These are phyloP conservation scores for Colostygia pectinataria DNA, from an alignment of 2,888 invertebrate genomes.

Conservation along the genomic window DNA sequence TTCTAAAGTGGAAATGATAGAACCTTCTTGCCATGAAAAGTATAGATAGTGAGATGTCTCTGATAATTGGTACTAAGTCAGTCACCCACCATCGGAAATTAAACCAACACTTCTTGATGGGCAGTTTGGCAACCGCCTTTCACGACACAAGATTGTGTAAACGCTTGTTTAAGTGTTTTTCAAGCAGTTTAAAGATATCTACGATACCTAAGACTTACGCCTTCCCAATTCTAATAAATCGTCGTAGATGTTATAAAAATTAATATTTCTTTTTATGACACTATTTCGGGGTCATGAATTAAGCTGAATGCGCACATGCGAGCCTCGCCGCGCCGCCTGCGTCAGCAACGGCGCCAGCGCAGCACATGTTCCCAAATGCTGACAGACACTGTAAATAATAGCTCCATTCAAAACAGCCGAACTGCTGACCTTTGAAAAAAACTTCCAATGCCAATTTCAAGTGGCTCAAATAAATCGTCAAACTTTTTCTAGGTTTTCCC, in stretches of 20 bases:
- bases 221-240: slow-evolving; percentile 41
- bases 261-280: slow-evolving; percentile 40
- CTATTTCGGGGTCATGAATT: slow-evolving; percentile 44
- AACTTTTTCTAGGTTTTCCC: slow-evolving; percentile 4
- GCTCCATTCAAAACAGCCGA: slow-evolving; percentile 48
- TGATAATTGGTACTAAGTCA: too few species aligned
- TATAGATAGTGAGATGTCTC: too few species aligned
- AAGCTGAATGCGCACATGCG: slow-evolving; percentile 55
- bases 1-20: too few species aligned
- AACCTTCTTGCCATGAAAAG: too few species aligned
- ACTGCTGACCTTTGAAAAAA: slow-evolving; percentile 52
- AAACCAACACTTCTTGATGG: too few species aligned
- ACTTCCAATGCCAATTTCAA: slow-evolving; percentile 33
- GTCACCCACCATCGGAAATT: too few species aligned
- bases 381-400: slow-evolving; percentile 56
- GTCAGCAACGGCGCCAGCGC: slow-evolving; percentile 51
- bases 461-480: slow-evolving; percentile 18
- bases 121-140: too few species aligned
- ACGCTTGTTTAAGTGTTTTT: too few species aligned
- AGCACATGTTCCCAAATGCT: slow-evolving; percentile 60
- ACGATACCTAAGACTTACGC: slow-evolving; percentile 16
- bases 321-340: slow-evolving; percentile 37
- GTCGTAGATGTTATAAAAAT: slow-evolving; percentile 31
- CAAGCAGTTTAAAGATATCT: too few species aligned
- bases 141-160: too few species aligned